Percentiles rank a stretch among this genome's conserved stretches.
phyloP scores from a whole-genome alignment of 2,888 invertebrate species.

The Plemyria rubiginata region DNA sequence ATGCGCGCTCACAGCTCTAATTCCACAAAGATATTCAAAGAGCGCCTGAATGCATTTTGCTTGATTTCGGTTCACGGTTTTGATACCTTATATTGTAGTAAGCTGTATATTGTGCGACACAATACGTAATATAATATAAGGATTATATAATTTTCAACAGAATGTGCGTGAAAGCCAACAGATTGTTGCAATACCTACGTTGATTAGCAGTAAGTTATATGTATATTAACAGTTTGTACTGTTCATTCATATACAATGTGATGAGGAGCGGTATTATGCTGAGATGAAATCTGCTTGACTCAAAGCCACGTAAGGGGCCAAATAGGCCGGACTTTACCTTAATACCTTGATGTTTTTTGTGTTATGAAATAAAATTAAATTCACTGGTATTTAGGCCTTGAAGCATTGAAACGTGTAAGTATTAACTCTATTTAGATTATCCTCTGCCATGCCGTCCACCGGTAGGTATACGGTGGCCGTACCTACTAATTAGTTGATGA shows the following conservation, averaged over 20 bases:
- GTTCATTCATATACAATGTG: not conserved
- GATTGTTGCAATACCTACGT: not conserved
- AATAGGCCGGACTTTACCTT: no score
- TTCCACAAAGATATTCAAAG: constrained; percentile 39
- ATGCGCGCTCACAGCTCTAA: constrained; percentile 30
- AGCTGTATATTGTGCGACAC: constrained; percentile 7
- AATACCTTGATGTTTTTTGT: no score
- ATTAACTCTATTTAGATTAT: no score
- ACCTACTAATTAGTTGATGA: constrained; percentile 31
- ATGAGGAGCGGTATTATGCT: no score
- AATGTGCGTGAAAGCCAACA: constrained; percentile 7
- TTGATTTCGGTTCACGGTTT: constrained; percentile 27
- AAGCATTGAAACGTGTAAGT: no score
- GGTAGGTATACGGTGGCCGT: not conserved
- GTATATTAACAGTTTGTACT: not conserved
- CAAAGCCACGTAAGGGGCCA: no score
- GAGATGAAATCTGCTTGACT: no score
- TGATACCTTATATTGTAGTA: constrained; percentile 1
- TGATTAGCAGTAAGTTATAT: no score
- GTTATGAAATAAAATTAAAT: no score
- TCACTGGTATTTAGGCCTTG: no score
- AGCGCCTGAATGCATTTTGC: constrained; percentile 33
- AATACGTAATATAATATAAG: no score
- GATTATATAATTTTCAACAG: constrained; percentile 12
- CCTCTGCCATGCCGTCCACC: not conserved